Percentiles rank a stretch among this genome's conserved stretches.
phyloP scores from a whole-genome alignment of 2,888 invertebrate genomes.

The Drosophila hamatofila region DNA sequence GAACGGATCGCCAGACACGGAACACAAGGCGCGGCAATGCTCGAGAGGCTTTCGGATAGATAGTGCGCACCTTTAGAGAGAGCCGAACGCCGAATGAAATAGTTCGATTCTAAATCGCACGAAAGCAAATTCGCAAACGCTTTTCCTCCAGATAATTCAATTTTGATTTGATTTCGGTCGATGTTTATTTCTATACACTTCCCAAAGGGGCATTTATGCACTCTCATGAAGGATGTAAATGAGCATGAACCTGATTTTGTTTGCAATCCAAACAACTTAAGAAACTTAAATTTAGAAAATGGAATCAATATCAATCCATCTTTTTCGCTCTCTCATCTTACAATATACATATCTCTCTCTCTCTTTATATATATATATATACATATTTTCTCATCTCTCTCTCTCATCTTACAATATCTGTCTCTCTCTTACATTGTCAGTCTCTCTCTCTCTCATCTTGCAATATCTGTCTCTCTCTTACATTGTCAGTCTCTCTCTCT shows the following conservation, averaged over 20 bases:
- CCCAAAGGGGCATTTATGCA: not conserved
- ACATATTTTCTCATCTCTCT: not conserved
- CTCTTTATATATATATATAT: too few relatives aligned
- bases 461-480: not conserved
- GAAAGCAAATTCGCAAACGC: constrained; percentile 69
- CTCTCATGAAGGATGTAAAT: not conserved
- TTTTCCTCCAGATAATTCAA: constrained; percentile 70
- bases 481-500: not conserved
- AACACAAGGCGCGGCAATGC: not conserved
- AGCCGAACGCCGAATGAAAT: constrained; percentile 66
- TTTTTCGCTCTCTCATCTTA: too few relatives aligned
- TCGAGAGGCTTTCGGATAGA: constrained; percentile 1
- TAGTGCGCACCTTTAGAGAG: constrained; percentile 59
- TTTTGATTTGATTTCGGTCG: constrained; percentile 71
- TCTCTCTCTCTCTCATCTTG: not conserved
- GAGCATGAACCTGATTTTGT: too few relatives aligned
- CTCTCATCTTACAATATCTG: too few relatives aligned
- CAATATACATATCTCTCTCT: too few relatives aligned
- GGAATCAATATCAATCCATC: not conserved
- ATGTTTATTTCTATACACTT: constrained; percentile 23
- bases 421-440: not conserved
- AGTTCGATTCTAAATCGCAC: constrained; percentile 55
- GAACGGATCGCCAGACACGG: not conserved
- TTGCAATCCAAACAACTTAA: too few relatives aligned
- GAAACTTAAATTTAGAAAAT: too few relatives aligned